phyloP scores from a whole-genome alignment of 1,140 invertebrate species.

The Zaprionus camerounensis region DNA sequence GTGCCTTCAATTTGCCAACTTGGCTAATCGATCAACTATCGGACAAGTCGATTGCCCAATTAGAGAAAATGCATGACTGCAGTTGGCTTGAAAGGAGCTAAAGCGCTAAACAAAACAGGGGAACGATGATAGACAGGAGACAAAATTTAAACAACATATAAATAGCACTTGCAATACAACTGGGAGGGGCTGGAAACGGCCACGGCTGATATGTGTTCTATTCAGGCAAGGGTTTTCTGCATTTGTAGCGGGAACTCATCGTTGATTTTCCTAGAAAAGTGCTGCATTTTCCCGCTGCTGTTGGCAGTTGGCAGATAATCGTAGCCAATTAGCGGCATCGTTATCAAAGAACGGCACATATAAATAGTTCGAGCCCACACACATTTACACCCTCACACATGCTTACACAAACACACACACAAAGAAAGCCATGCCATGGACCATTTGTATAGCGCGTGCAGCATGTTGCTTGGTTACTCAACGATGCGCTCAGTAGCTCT shows the following conservation, averaged over 20 bases:
- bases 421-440: neutral
- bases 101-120: neutral
- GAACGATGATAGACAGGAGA: neutral
- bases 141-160: neutral
- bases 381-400: neutral
- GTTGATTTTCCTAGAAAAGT: neutral
- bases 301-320: neutral
- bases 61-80: neutral
- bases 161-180: neutral
- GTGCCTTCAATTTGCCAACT: neutral
- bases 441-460: neutral
- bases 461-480: conserved; percentile 1
- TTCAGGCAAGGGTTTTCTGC: neutral
- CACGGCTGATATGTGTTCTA: neutral
- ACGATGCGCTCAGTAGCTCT: conserved; percentile 1
- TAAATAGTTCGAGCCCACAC: neutral
- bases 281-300: neutral
- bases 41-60: neutral
- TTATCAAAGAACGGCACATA: neutral
- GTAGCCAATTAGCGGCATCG: neutral
- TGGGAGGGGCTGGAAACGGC: neutral
- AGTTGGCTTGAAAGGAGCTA: neutral
- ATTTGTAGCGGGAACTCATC: neutral
- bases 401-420: neutral
- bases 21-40: neutral